Evolutionary conservation across 1,140 invertebrate species (phyloP).

Genomic region (Pantala flavescens): DNA sequence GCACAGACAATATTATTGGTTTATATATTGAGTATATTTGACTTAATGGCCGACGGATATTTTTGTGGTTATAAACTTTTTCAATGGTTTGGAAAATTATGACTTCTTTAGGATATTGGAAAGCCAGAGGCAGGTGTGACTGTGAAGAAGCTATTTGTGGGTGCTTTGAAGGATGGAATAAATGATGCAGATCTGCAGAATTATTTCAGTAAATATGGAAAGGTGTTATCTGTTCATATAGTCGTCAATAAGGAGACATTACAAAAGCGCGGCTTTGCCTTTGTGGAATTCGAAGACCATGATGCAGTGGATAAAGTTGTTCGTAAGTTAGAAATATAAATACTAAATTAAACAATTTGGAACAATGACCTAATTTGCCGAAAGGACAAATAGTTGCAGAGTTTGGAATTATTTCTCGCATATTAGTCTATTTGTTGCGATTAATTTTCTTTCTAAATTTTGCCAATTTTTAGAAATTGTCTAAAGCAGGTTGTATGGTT

Average conservation of each 20-base stretch:
- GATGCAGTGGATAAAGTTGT: slow-evolving; percentile 93
- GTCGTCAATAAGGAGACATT: slow-evolving; percentile 84
- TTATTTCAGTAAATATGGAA: slow-evolving; percentile 78
- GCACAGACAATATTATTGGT: background rate
- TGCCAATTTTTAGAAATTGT: too few species aligned
- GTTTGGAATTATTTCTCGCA: too few species aligned
- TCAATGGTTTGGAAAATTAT: slow-evolving; percentile 7
- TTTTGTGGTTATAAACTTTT: background rate
- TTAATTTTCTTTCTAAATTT: too few species aligned
- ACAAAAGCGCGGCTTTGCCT: slow-evolving; percentile 86
- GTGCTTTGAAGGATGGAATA: slow-evolving; percentile 80
- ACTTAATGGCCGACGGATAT: background rate
- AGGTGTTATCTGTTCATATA: slow-evolving; percentile 73
- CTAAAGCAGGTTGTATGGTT: too few species aligned
- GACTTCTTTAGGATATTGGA: slow-evolving; percentile 57
- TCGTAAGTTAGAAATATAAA: slow-evolving; percentile 41
- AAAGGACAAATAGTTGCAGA: background rate
- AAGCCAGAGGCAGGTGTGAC: slow-evolving; percentile 84
- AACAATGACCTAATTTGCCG: background rate
- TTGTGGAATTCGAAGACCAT: slow-evolving; percentile 93
- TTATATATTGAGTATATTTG: background rate
- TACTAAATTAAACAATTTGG: background rate
- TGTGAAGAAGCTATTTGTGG: slow-evolving; percentile 91
- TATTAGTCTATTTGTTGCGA: too few species aligned
- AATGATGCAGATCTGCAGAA: slow-evolving; percentile 76